Base-by-base conservation (phyloP, 1,140 invertebrate genomes). In the Agrypnia vestita region DNA sequence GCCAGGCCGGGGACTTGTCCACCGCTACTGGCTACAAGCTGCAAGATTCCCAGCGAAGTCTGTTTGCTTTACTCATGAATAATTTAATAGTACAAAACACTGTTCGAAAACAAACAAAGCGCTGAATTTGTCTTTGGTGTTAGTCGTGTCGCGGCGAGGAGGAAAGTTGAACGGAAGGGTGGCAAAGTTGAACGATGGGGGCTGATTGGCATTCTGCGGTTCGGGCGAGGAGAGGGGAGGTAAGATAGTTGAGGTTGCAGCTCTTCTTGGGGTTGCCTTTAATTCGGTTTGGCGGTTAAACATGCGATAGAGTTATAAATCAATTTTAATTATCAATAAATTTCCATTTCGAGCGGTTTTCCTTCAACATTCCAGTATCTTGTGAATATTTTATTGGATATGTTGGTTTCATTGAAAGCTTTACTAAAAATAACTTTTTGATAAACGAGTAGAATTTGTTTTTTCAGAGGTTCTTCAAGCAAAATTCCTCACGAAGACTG, bases 31-130 rank as follows among this genome's bases (percentile, higher is more conserved):
- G 25, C 25, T 35, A 17, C 64, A 69, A 59, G 67, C 67, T 64
- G 80, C 78, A 82, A 49, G 81, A 78, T 76, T 78, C 67, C 44
- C 73, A 76, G 56, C 69, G 46, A 73, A 67, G 78, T 56, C 72
- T 82, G 81, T 82, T 82, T 82, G 81, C 49, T 82, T 80, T 75
- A 78, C 81, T 80, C 81, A 82, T 82, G 81, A 80, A 82, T 82
- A 82, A 82, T 82, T 82, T 82, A 82, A 82, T 82, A 82, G 81
- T 82, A 82, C 81, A 82, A 82, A 82, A 82, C 81, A 82, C 59
- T 82, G 81, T 82, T 82, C 81, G 81, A 78, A 82, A 82, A 82
- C 81, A 82, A 80, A 82, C 81, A 82, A 78, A 55, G 55, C 43
- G 61, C 67, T 78, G 81, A 76, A 82, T 82, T 80, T 80, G 81